Base-by-base conservation (phyloP, 1,140 invertebrate genomes). In the Aphelinus certus region DNA sequence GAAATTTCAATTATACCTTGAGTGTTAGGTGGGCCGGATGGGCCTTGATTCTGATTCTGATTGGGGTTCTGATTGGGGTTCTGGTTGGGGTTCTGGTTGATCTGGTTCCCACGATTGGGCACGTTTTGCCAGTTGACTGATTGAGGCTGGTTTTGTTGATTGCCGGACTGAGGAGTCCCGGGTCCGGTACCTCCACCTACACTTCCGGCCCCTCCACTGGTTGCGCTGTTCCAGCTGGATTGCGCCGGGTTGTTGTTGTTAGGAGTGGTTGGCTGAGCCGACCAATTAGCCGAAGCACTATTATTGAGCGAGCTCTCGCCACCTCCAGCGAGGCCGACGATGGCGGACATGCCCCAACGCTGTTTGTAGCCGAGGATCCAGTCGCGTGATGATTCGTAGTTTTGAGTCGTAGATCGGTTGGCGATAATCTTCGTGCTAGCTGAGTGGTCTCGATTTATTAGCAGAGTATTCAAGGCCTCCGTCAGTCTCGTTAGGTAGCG, bases 281-380 rank as follows among this genome's bases (percentile, higher is more conserved):
- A 93, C 93, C 93, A 94, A 74, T 92, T 93, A n/a, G 90, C 87
- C 56, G 91, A 91, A 69, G 83, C 85, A 68, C 91, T 91, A 79
- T 91, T 92, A 83, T 93, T 94, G 63, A 94, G 89, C 45, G 93
- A 94, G 84, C 91, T 94, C 83, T 95, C 94, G 55, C 94, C 94
- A 46, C 94, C 94, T 61, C 94, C 94, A 60, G 89, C 87, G n/a
- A 95, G 87, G 69, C 93, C 89, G 75, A 93, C 82, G 49, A 88
- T 84, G 45, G 80, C 85, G 55, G 90, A 89, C 42, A 92, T 90
- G 55, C 90, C 91, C 92, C 91, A 93, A 58, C 86, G 82, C 66
- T 78, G 75, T 70, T 85, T 88, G 67, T 88, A 88, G 45, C 77
- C 64, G 43, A 66, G 63, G 9, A 76, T 65, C 5, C 42, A 57